Evolutionary conservation across 2,113 vertebrate species (phyloP).

Genomic region (Odocoileus hemionus): DNA sequence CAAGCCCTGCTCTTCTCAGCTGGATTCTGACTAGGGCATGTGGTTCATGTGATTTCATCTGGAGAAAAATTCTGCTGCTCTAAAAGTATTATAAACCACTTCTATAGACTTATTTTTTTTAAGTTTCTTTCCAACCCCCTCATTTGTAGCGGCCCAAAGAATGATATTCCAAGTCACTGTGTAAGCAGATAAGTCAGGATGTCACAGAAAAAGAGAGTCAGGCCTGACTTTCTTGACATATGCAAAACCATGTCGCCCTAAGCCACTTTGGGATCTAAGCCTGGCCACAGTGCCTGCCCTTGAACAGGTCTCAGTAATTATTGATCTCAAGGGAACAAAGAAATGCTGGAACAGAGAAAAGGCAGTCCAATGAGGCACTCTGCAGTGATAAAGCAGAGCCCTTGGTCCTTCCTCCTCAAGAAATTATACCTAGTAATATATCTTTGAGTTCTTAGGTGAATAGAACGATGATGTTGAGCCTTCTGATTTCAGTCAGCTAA

Average conservation of each 20-base stretch:
- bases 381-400: not conserved
- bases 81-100: not conserved
- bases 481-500: not conserved
- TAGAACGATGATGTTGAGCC: not conserved
- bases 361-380: not conserved
- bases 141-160: not conserved
- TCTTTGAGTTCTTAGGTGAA: not conserved
- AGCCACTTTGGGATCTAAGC: not conserved
- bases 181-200: not conserved
- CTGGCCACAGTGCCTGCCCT: not conserved
- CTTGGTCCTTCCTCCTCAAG: not conserved
- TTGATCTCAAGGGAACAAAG: not conserved
- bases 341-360: not conserved
- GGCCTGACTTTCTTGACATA: not conserved
- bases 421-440: not conserved
- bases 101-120: not conserved
- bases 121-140: not conserved
- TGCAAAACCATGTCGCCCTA: not conserved
- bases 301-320: not conserved
- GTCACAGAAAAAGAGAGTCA: not conserved
- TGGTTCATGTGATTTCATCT: not conserved
- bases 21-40: not conserved
- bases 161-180: not conserved
- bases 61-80: not conserved
- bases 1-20: not conserved